Evolutionary conservation across 2,113 vertebrate genomes (phyloP), one percentile per base, ranked within the genome.

Genomic region (Sorex fumeus): DNA sequence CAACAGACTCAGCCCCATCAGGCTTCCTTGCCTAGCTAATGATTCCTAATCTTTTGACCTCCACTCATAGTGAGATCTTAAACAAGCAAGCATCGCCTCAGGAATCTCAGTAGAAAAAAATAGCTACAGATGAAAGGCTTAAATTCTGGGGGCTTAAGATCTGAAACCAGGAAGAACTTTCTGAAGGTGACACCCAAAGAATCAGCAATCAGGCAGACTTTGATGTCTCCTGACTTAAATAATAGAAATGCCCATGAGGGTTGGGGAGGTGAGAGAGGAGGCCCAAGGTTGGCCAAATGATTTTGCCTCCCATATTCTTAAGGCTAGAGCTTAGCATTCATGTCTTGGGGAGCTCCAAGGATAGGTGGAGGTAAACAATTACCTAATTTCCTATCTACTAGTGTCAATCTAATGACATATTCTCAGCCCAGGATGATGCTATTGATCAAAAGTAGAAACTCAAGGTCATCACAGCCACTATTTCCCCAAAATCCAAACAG

Each of bases 141-240:
- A 60, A 16, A 3, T 40, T 3, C 40, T 40, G 40, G 40, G 40
- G 40, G 3, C 40, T 40, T 67, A 34, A 94, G 53, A 43, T 67
- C 80, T 94, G 62, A 84, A 25, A 81, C 23, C 80, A 89, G 19
- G 67, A 93, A 87, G 62, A 77, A 89, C 80, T 92, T 94, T 47
- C 87, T 53, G 10, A 86, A 88, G 9, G 50, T 47, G 4, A 32
- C 28, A 72, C 16, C 21, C 45, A 53, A 50, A n/a, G 76, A 87
- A 93, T 60, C 78, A 88, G 18, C 40, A 91, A 92, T 84, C 18
- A 57, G 30, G 80, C 71, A 8, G 60, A 83, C 60, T 87, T 69
- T 91, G 45, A 30, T 86, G 32, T 95, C 80, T 92, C 12, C 70
- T 57, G 12, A 30, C 30, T 66, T 87, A 60, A 60, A 60, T 3